These are phyloP conservation scores for Erpobdella octoculata DNA, from an alignment of 2,888 invertebrate species.

Conservation along the genomic window DNA sequence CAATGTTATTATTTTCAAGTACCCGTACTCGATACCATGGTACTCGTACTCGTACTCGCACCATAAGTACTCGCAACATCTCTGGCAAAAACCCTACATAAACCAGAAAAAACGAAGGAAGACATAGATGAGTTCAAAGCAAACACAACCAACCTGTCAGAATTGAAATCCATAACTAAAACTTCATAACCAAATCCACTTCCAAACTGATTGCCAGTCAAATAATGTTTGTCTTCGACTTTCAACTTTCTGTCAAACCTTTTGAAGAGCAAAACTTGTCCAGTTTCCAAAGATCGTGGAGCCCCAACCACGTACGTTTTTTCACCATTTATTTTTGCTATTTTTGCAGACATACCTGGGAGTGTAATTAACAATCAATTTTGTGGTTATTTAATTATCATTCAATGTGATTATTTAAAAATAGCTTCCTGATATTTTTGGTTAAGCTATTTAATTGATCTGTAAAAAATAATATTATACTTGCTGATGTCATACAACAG, in stretches of 20 bases:
- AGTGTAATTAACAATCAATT: neutral
- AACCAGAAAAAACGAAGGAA: neutral
- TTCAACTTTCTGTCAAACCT: slow-evolving; percentile 20
- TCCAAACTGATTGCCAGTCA: slow-evolving; percentile 84
- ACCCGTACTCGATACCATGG: too few relatives aligned
- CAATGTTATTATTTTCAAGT: too few relatives aligned
- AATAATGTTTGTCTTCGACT: slow-evolving; percentile 53
- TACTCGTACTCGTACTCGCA: too few relatives aligned
- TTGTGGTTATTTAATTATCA: too few relatives aligned
- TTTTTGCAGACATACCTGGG: slow-evolving; percentile 26
- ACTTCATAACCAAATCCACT: slow-evolving; percentile 92
- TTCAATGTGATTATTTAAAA: too few relatives aligned
- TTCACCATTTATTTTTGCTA: slow-evolving; percentile 22
- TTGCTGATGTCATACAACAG: too few relatives aligned
- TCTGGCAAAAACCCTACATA: too few relatives aligned
- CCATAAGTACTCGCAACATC: too few relatives aligned
- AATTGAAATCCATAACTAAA: slow-evolving; percentile 82
- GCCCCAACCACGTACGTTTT: slow-evolving; percentile 72
- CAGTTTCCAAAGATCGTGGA: slow-evolving; percentile 75
- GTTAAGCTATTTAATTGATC: too few relatives aligned
- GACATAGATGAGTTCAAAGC: neutral
- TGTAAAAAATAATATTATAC: too few relatives aligned
- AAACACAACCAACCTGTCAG: slow-evolving; percentile 66
- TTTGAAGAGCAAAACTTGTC: slow-evolving; percentile 66
- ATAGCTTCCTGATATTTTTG: too few relatives aligned